A percentile compares a stretch with the other conserved stretches of the same genome.
These are phyloP conservation scores for Sycophila texana DNA, from an alignment of 2,888 invertebrate species.

Conservation along the genomic window DNA sequence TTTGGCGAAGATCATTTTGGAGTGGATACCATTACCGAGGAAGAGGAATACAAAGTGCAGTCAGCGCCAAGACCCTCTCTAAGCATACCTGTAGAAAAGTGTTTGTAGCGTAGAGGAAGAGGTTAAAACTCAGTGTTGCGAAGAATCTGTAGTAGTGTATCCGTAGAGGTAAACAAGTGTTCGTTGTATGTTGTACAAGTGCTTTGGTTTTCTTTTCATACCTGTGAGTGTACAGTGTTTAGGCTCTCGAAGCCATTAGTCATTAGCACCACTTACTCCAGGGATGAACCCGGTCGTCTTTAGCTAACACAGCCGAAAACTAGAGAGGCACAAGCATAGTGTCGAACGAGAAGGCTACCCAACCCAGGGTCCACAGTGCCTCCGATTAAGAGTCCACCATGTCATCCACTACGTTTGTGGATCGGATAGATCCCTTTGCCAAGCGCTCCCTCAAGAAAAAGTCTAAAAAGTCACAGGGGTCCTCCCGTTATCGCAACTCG, in stretches of 20 bases:
- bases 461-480: constrained; percentile 98
- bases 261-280: constrained; percentile 35
- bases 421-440: constrained; percentile 99
- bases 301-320: constrained; percentile 56
- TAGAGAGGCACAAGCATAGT: constrained; percentile 51
- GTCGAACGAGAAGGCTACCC: constrained; percentile 47
- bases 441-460: constrained; percentile 98
- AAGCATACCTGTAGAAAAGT: constrained; percentile 24
- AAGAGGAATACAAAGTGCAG: background rate
- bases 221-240: constrained; percentile 54
- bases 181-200: constrained; percentile 53
- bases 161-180: constrained; percentile 49
- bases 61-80: constrained; percentile 23
- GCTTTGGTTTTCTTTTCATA: constrained; percentile 39
- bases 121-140: constrained; percentile 36
- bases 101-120: constrained; percentile 14
- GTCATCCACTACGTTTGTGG: constrained; percentile 93
- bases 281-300: constrained; percentile 57
- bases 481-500: constrained; percentile 98
- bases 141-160: constrained; percentile 41
- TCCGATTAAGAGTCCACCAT: constrained; percentile 69
- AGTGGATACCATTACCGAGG: background rate
- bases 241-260: constrained; percentile 14
- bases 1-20: background rate
- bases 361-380: constrained; percentile 61